Percentiles rank a stretch among this genome's conserved stretches.
Evolutionary conservation across 1,140 invertebrate genomes (phyloP).

Genomic region (Formica selysi): DNA sequence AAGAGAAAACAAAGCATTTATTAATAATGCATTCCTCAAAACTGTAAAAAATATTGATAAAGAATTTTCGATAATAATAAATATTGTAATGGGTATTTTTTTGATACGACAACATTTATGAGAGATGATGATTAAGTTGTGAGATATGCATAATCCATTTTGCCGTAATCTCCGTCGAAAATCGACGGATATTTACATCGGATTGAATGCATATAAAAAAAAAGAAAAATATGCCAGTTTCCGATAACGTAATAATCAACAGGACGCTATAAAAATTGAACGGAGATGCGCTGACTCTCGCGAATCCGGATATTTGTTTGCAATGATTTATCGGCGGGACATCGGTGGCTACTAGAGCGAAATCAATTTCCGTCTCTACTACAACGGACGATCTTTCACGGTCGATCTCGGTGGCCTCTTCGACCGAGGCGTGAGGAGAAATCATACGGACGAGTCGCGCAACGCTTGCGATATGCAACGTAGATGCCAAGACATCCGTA

Average conservation of each 20-base stretch:
- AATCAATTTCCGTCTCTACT: conserved; percentile 71
- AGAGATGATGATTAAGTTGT: background rate
- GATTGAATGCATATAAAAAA: background rate
- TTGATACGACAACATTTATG: background rate
- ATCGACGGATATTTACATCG: conserved; percentile 19
- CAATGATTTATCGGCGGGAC: conserved; percentile 50
- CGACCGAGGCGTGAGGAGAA: conserved; percentile 22
- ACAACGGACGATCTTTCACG: conserved; percentile 66
- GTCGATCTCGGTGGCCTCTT: conserved; percentile 60
- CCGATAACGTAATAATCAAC: conserved; percentile 42
- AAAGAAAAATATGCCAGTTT: no score
- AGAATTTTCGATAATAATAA: background rate
- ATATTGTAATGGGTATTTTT: background rate
- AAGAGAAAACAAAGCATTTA: background rate
- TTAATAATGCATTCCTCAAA: no score
- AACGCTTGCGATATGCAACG: conserved; percentile 39
- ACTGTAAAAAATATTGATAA: no score
- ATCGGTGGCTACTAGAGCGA: conserved; percentile 64
- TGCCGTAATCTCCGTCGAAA: conserved; percentile 31
- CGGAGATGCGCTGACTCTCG: background rate
- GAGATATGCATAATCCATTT: background rate
- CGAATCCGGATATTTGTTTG: conserved; percentile 60
- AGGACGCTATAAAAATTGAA: background rate
- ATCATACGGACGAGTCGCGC: conserved; percentile 11
- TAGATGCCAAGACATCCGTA: conserved; percentile 39